phyloP scores from a whole-genome alignment of 2,113 vertebrate species.

The Hypocryptadius cinnamomeus region DNA sequence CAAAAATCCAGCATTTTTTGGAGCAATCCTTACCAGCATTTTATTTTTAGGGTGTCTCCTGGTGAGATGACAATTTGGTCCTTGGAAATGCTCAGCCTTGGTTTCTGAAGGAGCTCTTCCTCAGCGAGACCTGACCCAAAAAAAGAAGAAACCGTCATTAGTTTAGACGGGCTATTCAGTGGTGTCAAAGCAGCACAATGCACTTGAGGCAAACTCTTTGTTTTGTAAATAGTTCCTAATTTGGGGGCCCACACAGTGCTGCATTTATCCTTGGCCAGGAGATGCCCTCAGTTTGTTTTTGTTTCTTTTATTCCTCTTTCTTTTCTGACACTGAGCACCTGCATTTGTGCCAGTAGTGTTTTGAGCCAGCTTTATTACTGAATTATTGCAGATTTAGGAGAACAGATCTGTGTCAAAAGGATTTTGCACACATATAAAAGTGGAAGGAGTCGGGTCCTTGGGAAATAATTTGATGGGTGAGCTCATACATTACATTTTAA shows the following conservation, averaged over 20 bases:
- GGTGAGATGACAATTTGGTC: conserved; percentile 35
- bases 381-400: background rate
- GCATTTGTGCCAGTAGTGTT: background rate
- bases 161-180: background rate
- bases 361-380: background rate
- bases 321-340: background rate
- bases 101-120: conserved; percentile 32
- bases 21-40: conserved; percentile 63
- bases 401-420: background rate
- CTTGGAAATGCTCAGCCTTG: conserved; percentile 21
- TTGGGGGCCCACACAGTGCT: background rate
- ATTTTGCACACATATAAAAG: background rate
- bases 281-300: background rate
- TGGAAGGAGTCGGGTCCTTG: background rate
- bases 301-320: background rate
- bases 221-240: conserved; percentile 35
- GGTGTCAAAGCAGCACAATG: background rate
- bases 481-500: background rate
- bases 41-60: conserved; percentile 47
- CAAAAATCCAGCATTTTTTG: background rate
- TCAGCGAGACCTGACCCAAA: conserved; percentile 49
- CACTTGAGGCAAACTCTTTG: background rate
- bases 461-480: background rate
- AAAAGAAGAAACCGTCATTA: background rate
- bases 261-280: background rate